Evolutionary conservation across 1,140 invertebrate species (phyloP), one percentile per base, ranked within the genome.

Genomic region (Bicyclus anynana): DNA sequence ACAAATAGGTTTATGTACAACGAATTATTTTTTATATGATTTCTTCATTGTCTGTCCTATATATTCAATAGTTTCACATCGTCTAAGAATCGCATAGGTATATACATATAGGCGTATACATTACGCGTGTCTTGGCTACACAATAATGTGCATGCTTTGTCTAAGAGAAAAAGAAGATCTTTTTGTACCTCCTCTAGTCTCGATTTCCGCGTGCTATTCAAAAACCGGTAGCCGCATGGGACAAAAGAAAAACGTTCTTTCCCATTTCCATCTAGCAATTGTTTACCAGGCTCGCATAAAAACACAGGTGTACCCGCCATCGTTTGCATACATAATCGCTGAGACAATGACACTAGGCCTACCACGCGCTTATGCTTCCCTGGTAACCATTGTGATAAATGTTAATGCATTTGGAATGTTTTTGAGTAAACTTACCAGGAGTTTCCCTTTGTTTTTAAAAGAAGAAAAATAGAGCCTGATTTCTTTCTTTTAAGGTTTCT

Each of bases 251-350:
- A 75, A 74, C 69, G 60, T 67, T 69, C 50, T 66, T 76, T 80
- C 54, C 69, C 71, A 84, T 81, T 80, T 77, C 77, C 77, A 80
- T 74, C 73, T 67, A 61, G 67, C 69, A 67, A 78, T 76, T 77
- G 74, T 82, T 70, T 77, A 80, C 80, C 67, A 83, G 77, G 72
- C 62, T 51, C 54, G 67, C 75, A 80, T 77, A 77, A 69, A 73
- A 67, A 62, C 77, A 76, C 82, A 85, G 78, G 82, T 85, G 82
- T 80, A 80, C 70, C 61, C 62, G 59, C 73, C 71, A 56, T 77
- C 72, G 80, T 79, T 83, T 83, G 69, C 78, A 80, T 84, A 77
- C 74, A 59, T 79, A 83, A 83, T 83, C 69, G 74, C 64, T 62
- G 62, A 77, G 66, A 83, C 78, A 85, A 83, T 80, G 81, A 67